phyloP scores from a whole-genome alignment of 2,888 invertebrate genomes.

The Perizoma flavofasciatum region DNA sequence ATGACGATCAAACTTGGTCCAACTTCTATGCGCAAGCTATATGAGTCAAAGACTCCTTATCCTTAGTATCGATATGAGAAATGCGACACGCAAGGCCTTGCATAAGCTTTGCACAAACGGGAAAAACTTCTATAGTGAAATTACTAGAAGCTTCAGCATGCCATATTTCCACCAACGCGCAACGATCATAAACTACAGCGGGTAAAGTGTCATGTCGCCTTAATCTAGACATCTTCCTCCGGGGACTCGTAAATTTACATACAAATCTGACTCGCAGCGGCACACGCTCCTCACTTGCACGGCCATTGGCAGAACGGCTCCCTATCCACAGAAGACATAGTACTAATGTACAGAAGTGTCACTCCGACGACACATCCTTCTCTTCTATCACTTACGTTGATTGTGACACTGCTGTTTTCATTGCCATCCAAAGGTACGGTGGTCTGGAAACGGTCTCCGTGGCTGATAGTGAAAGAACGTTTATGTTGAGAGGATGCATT shows the following conservation, averaged over 20 bases:
- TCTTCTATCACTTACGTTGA: neutral
- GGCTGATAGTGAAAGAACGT: no score
- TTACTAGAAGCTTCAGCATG: no score
- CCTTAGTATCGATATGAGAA: no score
- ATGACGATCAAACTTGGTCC: no score
- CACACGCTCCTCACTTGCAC: slow-evolving; percentile 43
- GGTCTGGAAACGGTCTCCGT: no score
- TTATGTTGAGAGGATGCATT: no score
- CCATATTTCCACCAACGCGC: neutral
- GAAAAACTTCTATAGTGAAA: no score
- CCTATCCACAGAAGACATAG: slow-evolving; percentile 24
- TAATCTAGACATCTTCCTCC: slow-evolving; percentile 7
- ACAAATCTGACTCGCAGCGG: slow-evolving; percentile 14
- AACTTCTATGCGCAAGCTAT: no score
- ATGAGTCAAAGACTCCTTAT: no score
- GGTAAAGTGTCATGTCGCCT: slow-evolving; percentile 4
- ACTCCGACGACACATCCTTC: neutral
- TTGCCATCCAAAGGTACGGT: neutral
- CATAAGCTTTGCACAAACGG: no score
- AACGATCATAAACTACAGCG: neutral
- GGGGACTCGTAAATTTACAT: slow-evolving; percentile 21
- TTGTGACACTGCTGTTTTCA: neutral
- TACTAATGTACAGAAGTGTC: neutral
- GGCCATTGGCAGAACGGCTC: slow-evolving; percentile 42
- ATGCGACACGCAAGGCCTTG: no score